phyloP scores from a whole-genome alignment of 1,140 invertebrate genomes.

The Lucilia cuprina region DNA sequence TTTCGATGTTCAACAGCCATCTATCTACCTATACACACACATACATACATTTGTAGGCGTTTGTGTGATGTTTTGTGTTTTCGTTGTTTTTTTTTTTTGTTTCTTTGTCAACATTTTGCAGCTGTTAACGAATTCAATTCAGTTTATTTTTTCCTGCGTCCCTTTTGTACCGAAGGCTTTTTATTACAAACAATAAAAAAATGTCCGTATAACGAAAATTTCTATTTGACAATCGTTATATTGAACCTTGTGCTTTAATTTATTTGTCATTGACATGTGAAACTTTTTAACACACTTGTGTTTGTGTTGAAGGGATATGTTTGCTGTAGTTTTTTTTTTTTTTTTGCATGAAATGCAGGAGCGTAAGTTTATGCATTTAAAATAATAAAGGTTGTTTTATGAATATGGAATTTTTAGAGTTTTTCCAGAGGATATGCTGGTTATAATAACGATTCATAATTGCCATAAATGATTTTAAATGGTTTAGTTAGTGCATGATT shows the following conservation, averaged over 20 bases:
- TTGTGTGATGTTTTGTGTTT: background rate
- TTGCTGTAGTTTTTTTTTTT: background rate
- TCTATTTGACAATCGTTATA: conserved; percentile 28
- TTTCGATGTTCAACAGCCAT: background rate
- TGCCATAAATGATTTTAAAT: no score
- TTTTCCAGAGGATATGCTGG: no score
- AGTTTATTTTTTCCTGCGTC: background rate
- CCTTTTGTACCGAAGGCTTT: background rate
- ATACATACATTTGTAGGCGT: background rate
- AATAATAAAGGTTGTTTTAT: no score
- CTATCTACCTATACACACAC: background rate
- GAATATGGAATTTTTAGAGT: no score
- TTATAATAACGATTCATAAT: no score
- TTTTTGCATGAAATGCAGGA: background rate
- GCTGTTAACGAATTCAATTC: conserved; percentile 29
- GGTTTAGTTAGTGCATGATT: no score
- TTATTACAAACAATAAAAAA: background rate
- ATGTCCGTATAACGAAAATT: background rate
- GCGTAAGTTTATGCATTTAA: background rate
- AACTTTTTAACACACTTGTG: conserved; percentile 25
- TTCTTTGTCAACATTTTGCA: conserved; percentile 16
- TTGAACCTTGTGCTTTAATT: conserved; percentile 28
- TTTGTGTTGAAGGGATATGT: background rate
- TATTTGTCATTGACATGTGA: conserved; percentile 34
- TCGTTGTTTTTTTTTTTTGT: background rate